phyloP scores from a whole-genome alignment of 2,888 invertebrate species.

The Tachystola acroxantha region DNA sequence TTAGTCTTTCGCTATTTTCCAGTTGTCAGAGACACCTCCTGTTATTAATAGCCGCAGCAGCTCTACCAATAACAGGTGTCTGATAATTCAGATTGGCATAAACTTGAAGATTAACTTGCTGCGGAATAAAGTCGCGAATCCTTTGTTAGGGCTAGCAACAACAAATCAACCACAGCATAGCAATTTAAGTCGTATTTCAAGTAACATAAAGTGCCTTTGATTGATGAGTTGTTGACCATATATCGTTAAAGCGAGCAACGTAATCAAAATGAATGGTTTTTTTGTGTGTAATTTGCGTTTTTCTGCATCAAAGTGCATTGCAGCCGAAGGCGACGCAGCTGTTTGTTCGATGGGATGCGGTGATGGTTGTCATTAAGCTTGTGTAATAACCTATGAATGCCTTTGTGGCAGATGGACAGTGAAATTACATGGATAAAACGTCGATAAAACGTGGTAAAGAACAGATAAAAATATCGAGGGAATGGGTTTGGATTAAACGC shows the following conservation, averaged over 20 bases:
- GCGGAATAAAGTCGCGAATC: not conserved
- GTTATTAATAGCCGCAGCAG: not conserved
- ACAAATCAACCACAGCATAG: too few species aligned
- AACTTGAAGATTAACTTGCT: not conserved
- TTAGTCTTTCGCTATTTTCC: too few species aligned
- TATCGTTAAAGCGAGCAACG: too few species aligned
- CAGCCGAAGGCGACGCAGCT: constrained; percentile 7
- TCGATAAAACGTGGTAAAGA: too few species aligned
- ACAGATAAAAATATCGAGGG: too few species aligned
- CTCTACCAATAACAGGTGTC: not conserved
- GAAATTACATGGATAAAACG: too few species aligned
- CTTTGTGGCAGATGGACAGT: constrained; percentile 1
- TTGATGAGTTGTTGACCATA: too few species aligned
- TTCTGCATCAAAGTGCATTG: constrained; percentile 13
- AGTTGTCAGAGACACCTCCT: too few species aligned
- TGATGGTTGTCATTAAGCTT: constrained; percentile 4
- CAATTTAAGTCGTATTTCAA: too few species aligned
- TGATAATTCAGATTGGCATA: not conserved
- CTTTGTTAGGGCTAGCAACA: not conserved
- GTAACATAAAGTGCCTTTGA: too few species aligned
- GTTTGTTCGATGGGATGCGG: constrained; percentile 3
- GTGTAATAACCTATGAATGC: constrained; percentile 5
- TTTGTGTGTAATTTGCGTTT: constrained; percentile 11
- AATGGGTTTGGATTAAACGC: too few species aligned
- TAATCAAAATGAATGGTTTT: not conserved